Evolutionary conservation across 2,113 vertebrate genomes (phyloP).

Genomic region (Melanotaenia duboulayi): DNA sequence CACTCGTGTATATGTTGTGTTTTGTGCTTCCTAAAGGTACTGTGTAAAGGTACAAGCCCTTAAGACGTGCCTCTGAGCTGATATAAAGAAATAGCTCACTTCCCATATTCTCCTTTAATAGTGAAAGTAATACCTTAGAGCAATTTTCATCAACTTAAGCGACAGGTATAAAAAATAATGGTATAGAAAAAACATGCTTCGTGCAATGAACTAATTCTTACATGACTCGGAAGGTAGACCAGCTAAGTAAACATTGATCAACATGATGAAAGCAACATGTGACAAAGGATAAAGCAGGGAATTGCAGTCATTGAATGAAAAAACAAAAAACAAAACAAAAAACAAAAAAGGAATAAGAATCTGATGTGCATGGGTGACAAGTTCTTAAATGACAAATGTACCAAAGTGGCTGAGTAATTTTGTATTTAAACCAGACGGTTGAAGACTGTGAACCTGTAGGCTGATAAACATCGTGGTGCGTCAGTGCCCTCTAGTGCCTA

Average conservation of each 20-base stretch:
- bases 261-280: not conserved
- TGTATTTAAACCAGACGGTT: not conserved
- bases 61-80: no score
- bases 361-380: not conserved
- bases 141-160: no score
- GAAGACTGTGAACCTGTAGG: not conserved
- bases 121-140: no score
- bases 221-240: not conserved
- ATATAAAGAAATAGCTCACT: no score
- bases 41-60: no score
- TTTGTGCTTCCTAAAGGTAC: no score
- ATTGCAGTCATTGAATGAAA: not conserved
- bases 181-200: not conserved
- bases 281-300: not conserved
- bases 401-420: not conserved
- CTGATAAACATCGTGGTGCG: constrained; percentile 7
- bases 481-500: constrained; percentile 72
- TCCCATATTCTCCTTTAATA: no score
- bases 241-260: not conserved
- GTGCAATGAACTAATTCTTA: not conserved
- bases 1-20: no score
- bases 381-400: not conserved
- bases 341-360: not conserved
- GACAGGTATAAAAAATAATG: no score
- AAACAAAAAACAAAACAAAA: not conserved